Percentiles rank a stretch among this genome's conserved stretches.
These are phyloP conservation scores for Chironomus riparius DNA, from an alignment of 2,888 invertebrate genomes.

Conservation along the genomic window DNA sequence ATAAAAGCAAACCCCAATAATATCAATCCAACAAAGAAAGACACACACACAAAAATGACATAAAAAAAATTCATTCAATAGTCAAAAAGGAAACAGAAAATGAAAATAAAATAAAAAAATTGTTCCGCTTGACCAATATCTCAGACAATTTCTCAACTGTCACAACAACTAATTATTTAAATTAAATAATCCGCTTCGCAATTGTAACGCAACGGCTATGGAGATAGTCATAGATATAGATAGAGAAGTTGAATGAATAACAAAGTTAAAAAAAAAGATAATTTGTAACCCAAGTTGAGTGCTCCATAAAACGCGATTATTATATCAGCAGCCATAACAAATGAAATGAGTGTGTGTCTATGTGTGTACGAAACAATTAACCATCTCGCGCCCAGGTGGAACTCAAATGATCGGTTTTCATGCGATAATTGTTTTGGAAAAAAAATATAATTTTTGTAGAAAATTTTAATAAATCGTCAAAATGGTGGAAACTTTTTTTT, in stretches of 20 bases:
- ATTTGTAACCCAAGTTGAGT: not conserved
- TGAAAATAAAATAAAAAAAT: not conserved
- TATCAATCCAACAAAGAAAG: too few relatives aligned
- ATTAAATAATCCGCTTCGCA: constrained; percentile 13
- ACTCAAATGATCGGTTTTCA: not conserved
- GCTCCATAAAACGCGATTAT: not conserved
- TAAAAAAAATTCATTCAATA: not conserved
- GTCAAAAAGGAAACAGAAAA: not conserved
- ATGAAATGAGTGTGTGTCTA: not conserved
- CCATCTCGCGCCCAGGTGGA: not conserved
- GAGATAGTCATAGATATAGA: too few relatives aligned
- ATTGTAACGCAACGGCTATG: not conserved
- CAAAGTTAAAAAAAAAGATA: constrained; percentile 4
- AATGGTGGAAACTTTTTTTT: constrained; percentile 6
- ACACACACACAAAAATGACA: not conserved
- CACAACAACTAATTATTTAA: constrained; percentile 24
- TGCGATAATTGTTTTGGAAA: not conserved
- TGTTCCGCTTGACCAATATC: constrained; percentile 22
- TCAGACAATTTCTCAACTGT: constrained; percentile 21
- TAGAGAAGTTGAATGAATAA: not conserved
- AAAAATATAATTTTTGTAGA: not conserved
- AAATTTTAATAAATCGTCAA: constrained; percentile 20
- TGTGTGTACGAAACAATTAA: not conserved
- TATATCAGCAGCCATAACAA: not conserved
- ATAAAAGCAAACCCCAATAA: too few relatives aligned